Evolutionary conservation across 2,888 invertebrate genomes (phyloP).

Genomic region (Agrotis ipsilon): DNA sequence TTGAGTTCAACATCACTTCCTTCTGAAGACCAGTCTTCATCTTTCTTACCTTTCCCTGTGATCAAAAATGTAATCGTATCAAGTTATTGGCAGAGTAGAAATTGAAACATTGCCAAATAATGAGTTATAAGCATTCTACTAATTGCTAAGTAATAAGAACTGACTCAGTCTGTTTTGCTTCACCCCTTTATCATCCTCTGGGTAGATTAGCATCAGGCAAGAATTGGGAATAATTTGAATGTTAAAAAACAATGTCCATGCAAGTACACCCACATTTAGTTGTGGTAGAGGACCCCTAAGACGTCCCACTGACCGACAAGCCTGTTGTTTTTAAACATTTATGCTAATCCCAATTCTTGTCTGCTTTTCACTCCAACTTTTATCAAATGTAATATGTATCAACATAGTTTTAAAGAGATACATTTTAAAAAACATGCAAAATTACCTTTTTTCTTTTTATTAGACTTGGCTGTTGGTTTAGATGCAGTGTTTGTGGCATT

Average conservation of each 20-base stretch:
- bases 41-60: conserved; percentile 89
- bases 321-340: background rate
- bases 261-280: background rate
- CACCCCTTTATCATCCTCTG: background rate
- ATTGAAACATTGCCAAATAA: conserved; percentile 32
- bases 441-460: conserved; percentile 88
- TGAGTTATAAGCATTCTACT: background rate
- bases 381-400: too few species aligned
- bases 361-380: background rate
- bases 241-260: too few species aligned
- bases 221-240: too few species aligned
- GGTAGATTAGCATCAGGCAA: too few species aligned
- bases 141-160: background rate
- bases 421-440: background rate
- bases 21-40: conserved; percentile 90
- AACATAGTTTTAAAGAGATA: too few species aligned
- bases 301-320: too few species aligned
- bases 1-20: conserved; percentile 88
- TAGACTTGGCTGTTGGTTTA: conserved; percentile 77
- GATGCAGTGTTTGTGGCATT: conserved; percentile 75
- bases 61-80: conserved; percentile 43
- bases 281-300: background rate
- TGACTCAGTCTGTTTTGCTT: background rate
- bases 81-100: conserved; percentile 6
- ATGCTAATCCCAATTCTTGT: too few species aligned